Conservation (phyloP, 2,113 vertebrate species). For the Fukomys damarensis region DNA sequence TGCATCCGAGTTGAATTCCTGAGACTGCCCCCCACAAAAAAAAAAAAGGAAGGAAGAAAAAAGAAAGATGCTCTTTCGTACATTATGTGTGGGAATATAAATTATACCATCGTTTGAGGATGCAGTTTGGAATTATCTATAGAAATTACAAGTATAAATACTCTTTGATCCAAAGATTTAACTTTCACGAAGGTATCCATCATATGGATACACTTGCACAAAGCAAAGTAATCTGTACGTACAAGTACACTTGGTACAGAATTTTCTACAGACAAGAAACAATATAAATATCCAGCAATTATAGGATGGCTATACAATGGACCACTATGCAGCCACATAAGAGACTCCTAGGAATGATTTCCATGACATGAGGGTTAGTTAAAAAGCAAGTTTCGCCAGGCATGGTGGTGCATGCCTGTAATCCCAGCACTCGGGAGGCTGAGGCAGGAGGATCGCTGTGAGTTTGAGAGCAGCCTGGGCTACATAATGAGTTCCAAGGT, state of each 20-base stretch:
- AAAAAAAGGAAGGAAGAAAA: neutral
- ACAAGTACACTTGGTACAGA: conserved; percentile 22
- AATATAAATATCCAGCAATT: neutral
- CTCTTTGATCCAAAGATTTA: neutral
- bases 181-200: conserved; percentile 4
- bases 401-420: no score
- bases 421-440: no score
- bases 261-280: neutral
- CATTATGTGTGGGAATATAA: neutral
- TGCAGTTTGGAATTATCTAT: neutral
- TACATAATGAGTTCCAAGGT: no score
- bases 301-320: neutral
- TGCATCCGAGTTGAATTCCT: neutral
- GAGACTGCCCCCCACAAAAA: neutral
- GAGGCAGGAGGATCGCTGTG: no score
- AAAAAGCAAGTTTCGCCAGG: neutral
- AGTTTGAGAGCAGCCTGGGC: no score
- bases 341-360: neutral
- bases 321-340: neutral
- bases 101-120: neutral
- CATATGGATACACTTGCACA: neutral
- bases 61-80: neutral
- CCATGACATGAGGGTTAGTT: neutral
- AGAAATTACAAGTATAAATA: neutral
- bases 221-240: neutral